Base-by-base conservation (phyloP, 2,113 vertebrate genomes). In the Ageneiosus marmoratus region DNA sequence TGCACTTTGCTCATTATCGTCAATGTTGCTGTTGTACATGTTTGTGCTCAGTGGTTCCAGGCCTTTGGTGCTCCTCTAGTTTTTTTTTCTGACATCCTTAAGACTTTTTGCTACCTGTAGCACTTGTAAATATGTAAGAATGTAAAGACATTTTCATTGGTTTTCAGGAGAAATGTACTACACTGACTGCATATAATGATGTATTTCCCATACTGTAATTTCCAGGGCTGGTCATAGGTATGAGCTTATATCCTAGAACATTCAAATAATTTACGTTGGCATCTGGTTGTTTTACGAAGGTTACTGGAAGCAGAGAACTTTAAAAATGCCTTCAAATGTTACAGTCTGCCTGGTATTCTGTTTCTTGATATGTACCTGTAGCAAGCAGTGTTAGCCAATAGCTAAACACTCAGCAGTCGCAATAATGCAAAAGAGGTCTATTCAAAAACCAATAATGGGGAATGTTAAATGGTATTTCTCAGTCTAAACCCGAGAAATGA, bases 51-150 rank as follows among this genome's bases (percentile, higher is more conserved):
- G 76, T 72, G 27, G 51, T 32, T 79, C 62, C 63, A 62, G 46
- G 76, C 76, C 82, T 70, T 72, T n/a, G 65, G 75, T 78, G 76
- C 60, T 77, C 55, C 51, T 53, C 48, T 16, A 29, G 2, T 78
- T 79, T 65, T 50, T 56, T n/a, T 29, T 62, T 48, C 55, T 20
- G 27, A 69, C 11, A 11, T n/a, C 37, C 3, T 10, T 27, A 72
- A 50, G 41, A 78, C 29, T 63, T 76, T 46, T 60, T 46, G 8
- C 37, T 78, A 16, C 53, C 65, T 79, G 63, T 72, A 78, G 41
- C 37, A 70, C 37, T 41, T 84, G 82, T 84, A 79, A 24, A 73
- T 73, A 84, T 84, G 63, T 79, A 79, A 16, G 62, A 72, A 72
- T 79, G 63, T 79, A 79, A 69, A 84, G 63, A 79, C 8, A 10